Base-by-base conservation (phyloP, 2,113 vertebrate species). In the Spea multiplicata region DNA sequence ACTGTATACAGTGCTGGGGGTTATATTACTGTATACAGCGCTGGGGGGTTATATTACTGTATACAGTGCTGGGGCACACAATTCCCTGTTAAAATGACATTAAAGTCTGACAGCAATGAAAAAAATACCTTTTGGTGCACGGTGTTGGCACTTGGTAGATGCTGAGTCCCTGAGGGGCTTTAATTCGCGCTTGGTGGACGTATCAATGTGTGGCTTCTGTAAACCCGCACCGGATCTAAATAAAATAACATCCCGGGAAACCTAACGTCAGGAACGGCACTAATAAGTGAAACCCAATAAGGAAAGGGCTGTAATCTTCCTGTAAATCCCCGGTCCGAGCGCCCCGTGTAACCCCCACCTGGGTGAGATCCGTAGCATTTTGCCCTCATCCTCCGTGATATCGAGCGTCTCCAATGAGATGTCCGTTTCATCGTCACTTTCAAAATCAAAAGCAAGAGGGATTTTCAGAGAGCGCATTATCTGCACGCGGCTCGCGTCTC, bases 381-480 rank as follows among this genome's bases (percentile, higher is more conserved):
- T 59, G 6, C 5, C 6, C 8, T 59, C 14, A 59, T 59, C 55
- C 5, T 59, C 55, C 55, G 10, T 9, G 55, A 59, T 13, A 59
- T 12, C 12, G 5, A 13, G 14, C 14, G 55, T 9, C 12, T 13
- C 10, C 8, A 13, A 13, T 5, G 5, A 13, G 5, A 5, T 7
- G 10, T 68, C 65, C 12, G 14, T 4, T n/a, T 30, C n/a, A 68
- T 68, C 44, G 2, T 78, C 61, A 0, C 5, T 3, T 8, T 72
- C 77, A 30, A 57, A 83, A 50, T 85, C 82, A 67, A 79, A 59
- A 13, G 55, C 13, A 64, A 83, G n/a, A 13, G 82, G 78, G 5
- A 59, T 79, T 66, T 53, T 78, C 8, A 74, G n/a, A 52, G 55
- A 74, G 0, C 47, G 71, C 0, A 71, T 70, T n/a, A 65, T 65